These are phyloP conservation scores for Paramormyrops hopkinsi DNA, from an alignment of 2,797 vertebrate species.

Conservation along the genomic window DNA sequence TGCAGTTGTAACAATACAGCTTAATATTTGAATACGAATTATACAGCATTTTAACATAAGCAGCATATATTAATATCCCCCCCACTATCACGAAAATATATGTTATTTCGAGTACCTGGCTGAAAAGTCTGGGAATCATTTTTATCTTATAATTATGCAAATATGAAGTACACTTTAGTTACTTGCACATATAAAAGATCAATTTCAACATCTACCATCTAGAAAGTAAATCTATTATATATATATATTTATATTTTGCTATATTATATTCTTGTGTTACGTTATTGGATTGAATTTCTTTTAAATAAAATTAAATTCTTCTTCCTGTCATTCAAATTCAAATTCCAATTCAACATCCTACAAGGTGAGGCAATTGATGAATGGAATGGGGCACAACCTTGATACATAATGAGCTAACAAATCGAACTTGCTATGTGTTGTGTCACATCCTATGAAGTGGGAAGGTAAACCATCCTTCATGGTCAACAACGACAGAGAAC, in stretches of 20 bases:
- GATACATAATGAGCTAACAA: background rate
- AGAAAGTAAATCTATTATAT: background rate
- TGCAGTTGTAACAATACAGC: background rate
- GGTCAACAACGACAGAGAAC: background rate
- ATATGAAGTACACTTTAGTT: background rate
- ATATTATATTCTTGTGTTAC: background rate
- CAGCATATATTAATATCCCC: background rate
- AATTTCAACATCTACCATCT: background rate
- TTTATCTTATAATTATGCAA: background rate
- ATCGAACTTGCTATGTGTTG: background rate
- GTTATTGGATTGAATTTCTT: background rate
- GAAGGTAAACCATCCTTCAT: background rate
- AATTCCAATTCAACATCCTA: background rate
- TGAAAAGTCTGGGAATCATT: background rate
- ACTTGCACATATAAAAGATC: background rate
- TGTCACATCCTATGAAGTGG: background rate
- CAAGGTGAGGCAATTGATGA: background rate
- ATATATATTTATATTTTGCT: background rate
- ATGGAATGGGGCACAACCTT: background rate
- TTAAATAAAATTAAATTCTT: background rate
- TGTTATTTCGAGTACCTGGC: background rate
- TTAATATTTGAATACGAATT: background rate
- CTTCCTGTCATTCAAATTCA: background rate
- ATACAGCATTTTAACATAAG: background rate
- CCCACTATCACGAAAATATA: background rate